Conservation (phyloP, 2,113 vertebrate species). For the Circaetus gallicus region DNA sequence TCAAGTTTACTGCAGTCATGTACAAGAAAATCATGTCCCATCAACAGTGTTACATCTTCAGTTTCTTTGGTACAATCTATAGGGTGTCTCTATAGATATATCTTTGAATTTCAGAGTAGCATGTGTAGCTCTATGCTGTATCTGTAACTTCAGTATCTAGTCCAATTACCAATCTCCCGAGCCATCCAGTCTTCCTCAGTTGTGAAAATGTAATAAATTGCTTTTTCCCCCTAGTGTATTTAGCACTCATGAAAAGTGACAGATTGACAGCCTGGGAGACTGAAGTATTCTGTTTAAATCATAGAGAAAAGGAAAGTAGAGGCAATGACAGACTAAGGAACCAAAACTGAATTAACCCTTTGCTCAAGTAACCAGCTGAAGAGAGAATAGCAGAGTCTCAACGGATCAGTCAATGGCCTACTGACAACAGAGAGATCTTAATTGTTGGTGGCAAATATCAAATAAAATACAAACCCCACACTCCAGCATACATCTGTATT, state of each 20-base stretch:
- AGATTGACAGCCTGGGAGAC: slow-evolving; percentile 15
- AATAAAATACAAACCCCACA: neutral
- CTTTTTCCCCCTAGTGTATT: neutral
- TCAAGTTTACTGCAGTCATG: neutral
- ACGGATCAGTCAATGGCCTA: neutral
- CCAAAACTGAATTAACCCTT: neutral
- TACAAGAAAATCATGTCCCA: neutral
- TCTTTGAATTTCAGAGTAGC: neutral
- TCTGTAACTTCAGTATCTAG: neutral
- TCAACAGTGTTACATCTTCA: neutral
- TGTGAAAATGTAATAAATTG: slow-evolving; percentile 33
- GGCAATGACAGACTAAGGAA: neutral
- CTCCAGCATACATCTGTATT: neutral
- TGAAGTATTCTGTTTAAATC: neutral
- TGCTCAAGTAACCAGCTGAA: neutral
- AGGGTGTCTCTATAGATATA: neutral
- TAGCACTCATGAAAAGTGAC: slow-evolving; percentile 20
- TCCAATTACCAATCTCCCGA: neutral
- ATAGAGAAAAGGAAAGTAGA: neutral
- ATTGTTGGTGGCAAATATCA: neutral
- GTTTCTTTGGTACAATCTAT: neutral
- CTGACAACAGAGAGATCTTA: neutral
- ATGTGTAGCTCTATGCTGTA: neutral
- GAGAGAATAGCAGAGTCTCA: neutral
- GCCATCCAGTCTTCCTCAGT: neutral